These are phyloP conservation scores for Limnephilus marmoratus DNA, from an alignment of 2,888 invertebrate genomes.

Conservation along the genomic window DNA sequence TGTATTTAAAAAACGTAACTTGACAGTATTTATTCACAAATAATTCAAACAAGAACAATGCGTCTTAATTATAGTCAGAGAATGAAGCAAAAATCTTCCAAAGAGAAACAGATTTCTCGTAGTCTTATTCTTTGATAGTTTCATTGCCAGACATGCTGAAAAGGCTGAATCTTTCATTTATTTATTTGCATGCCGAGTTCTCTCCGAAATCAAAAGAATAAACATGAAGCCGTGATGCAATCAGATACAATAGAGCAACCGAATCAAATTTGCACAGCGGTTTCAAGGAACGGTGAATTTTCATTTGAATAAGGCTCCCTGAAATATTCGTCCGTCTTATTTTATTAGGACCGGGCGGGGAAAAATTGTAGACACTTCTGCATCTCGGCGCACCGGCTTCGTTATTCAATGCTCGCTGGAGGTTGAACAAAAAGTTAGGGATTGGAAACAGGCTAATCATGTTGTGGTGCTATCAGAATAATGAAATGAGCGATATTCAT, in stretches of 20 bases:
- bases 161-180: slow-evolving; percentile 18
- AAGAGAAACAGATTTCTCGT: not conserved
- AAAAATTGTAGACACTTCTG: slow-evolving; percentile 12
- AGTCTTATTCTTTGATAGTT: slow-evolving; percentile 6
- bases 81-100: not conserved
- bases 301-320: slow-evolving; percentile 57
- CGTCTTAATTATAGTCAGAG: not conserved
- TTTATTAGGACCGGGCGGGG: slow-evolving; percentile 18
- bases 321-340: slow-evolving; percentile 45
- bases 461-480: not conserved
- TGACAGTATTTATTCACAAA: not conserved
- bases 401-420: not conserved
- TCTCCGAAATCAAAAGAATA: slow-evolving; percentile 50
- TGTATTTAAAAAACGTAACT: not conserved
- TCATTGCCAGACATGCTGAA: slow-evolving; percentile 11
- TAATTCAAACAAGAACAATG: not conserved
- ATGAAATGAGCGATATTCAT: not conserved
- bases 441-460: not conserved
- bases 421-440: not conserved
- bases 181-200: slow-evolving; percentile 54
- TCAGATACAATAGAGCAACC: slow-evolving; percentile 52
- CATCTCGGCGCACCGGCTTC: not conserved
- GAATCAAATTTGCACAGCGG: slow-evolving; percentile 54
- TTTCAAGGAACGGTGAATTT: slow-evolving; percentile 42
- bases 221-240: slow-evolving; percentile 52